These are phyloP conservation scores for Oreochromis grahami DNA, from an alignment of 2,797 vertebrate species.

Conservation along the genomic window DNA sequence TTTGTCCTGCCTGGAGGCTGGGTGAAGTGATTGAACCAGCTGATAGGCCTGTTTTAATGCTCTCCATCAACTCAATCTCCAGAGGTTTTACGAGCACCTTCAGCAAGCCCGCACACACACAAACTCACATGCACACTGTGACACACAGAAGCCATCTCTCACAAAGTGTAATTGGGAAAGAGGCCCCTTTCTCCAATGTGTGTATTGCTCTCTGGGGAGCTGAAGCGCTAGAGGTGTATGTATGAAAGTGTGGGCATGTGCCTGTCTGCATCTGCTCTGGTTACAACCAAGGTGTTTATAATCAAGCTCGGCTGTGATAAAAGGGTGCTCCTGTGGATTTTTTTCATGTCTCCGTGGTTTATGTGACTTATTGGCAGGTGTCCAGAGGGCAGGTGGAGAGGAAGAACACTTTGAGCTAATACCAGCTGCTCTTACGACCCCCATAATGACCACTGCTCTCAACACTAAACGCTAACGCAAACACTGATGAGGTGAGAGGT, in stretches of 20 bases:
- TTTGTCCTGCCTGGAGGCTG: constrained; percentile 65
- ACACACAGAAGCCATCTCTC: constrained; percentile 7
- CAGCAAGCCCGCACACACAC: constrained; percentile 44
- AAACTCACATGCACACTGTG: neutral
- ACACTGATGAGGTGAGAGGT: constrained; percentile 17
- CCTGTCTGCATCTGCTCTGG: constrained; percentile 17
- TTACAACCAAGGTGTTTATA: constrained; percentile 59
- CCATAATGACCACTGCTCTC: constrained; percentile 31
- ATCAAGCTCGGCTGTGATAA: constrained; percentile 58
- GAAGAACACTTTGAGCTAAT: neutral
- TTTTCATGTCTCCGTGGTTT: constrained; percentile 27
- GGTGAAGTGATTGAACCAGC: constrained; percentile 47
- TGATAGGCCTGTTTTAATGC: constrained; percentile 66
- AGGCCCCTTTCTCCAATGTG: constrained; percentile 45
- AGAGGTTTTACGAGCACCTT: constrained; percentile 71
- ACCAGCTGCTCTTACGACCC: constrained; percentile 11
- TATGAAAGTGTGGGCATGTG: constrained; percentile 19
- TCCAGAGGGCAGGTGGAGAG: constrained; percentile 12
- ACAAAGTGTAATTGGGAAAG: constrained; percentile 63
- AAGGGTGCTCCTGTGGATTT: constrained; percentile 40
- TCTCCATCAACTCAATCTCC: constrained; percentile 64
- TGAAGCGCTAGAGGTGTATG: constrained; percentile 16
- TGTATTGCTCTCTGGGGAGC: constrained; percentile 61
- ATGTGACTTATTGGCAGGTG: constrained; percentile 44
- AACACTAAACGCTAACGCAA: constrained; percentile 25